Evolutionary conservation across 2,113 vertebrate species (phyloP).

Genomic region (Apodemus speciosus): DNA sequence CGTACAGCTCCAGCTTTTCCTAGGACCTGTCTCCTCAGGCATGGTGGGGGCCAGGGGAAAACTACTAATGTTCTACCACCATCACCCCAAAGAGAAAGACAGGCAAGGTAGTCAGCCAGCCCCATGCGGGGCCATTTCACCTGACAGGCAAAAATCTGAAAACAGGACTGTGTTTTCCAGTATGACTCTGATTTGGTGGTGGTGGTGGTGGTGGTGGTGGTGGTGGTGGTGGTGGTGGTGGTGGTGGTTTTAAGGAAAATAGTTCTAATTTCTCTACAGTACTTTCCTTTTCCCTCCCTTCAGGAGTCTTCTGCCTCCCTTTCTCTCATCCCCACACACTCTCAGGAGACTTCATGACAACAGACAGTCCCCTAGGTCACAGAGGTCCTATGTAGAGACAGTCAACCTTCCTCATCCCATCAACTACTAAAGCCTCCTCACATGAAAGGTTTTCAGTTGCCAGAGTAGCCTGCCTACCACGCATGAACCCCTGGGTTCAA

Average conservation of each 20-base stretch:
- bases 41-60: neutral
- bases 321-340: too few relatives aligned
- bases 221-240: too few relatives aligned
- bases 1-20: neutral
- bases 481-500: neutral
- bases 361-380: rapidly evolving
- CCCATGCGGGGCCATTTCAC: neutral
- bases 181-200: neutral
- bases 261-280: neutral
- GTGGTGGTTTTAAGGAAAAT: neutral
- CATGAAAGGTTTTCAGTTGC: neutral
- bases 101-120: neutral
- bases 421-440: neutral
- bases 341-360: rapidly evolving
- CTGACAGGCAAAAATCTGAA: neutral
- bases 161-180: neutral
- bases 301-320: neutral
- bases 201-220: too few relatives aligned
- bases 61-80: neutral
- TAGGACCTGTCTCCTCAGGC: neutral
- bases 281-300: neutral
- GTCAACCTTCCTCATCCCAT: neutral
- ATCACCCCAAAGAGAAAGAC: too few relatives aligned
- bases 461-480: neutral
- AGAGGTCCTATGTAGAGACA: neutral